These are phyloP conservation scores for Beris chalybata DNA, from an alignment of 2,888 invertebrate genomes.

Conservation along the genomic window DNA sequence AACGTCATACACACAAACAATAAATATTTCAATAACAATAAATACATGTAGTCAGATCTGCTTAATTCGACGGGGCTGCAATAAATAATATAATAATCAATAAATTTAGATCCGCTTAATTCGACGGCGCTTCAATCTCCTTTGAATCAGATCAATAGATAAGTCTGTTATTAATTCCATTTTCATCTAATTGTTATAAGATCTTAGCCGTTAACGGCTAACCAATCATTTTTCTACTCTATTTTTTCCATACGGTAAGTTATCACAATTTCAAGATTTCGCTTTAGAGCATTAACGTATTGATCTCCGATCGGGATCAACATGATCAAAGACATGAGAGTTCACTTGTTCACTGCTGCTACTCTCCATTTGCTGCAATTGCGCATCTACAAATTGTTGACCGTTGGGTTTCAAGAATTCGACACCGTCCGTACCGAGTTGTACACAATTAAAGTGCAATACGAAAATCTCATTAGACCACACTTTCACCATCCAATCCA, in stretches of 20 bases:
- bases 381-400: background rate
- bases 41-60: background rate
- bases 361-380: background rate
- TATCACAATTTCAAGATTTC: background rate
- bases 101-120: background rate
- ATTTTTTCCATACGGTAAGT: background rate
- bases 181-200: no score
- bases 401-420: slow-evolving; percentile 11
- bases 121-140: background rate
- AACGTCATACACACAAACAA: no score
- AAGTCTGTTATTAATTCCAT: background rate
- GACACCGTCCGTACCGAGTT: slow-evolving; percentile 28
- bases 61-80: background rate
- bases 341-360: slow-evolving; percentile 15
- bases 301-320: slow-evolving; percentile 25
- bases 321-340: slow-evolving; percentile 32
- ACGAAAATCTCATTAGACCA: slow-evolving; percentile 21
- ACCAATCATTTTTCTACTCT: background rate
- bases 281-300: background rate
- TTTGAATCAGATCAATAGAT: background rate
- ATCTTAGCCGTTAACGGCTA: no score
- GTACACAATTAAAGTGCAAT: slow-evolving; percentile 32
- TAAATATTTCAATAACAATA: no score
- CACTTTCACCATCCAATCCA: slow-evolving; percentile 34
- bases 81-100: background rate